Evolutionary conservation across 1,140 invertebrate species (phyloP), one percentile per base, ranked within the genome.

Genomic region (Anastatus disparis): DNA sequence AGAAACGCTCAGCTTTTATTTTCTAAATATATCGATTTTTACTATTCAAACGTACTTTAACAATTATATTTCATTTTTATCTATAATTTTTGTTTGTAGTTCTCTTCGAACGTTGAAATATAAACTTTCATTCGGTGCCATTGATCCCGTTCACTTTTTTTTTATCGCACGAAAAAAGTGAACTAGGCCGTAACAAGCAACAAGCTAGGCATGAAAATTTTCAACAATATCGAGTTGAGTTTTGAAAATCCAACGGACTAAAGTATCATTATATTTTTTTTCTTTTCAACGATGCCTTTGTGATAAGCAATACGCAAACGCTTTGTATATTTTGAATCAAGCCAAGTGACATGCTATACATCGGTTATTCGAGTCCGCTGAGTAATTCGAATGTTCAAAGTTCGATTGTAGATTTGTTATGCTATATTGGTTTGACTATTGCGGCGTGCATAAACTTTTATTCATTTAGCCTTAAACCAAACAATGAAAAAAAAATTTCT

Each of bases 301-400:
- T 56, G n/a, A n/a, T n/a, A n/a, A n/a, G n/a, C n/a, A n/a, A n/a
- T n/a, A n/a, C n/a, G n/a, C n/a, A n/a, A n/a, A 17, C 24, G 22
- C 27, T 48, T 15, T 26, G 59, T 9, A n/a, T 27, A 26, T 46
- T 40, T 24, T 40, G 31, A 31, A 38, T 29, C 35, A 53, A 52
- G 31, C 50, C 55, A 53, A 56, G 56, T 66, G 55, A 56, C 52
- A 24, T 38, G 27, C 52, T 66, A 29, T 66, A n/a, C n/a, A 66
- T 66, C 64, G 20, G 53, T 35, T 46, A 8, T 15, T 31, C n/a
- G 38, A 35, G n/a, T n/a, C n/a, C 7, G 64, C 40, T 59, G 65
- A 68, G 42, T 68, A 68, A 68, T 59, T 68, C 42, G 38, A 50
- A 58, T 42, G 65, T 59, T 48, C 65, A 68, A 68, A 68, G 22